A percentile compares a stretch with the other conserved stretches of the same genome.
Conservation (phyloP, 2,888 invertebrate species). For the Calameuta idolon region DNA sequence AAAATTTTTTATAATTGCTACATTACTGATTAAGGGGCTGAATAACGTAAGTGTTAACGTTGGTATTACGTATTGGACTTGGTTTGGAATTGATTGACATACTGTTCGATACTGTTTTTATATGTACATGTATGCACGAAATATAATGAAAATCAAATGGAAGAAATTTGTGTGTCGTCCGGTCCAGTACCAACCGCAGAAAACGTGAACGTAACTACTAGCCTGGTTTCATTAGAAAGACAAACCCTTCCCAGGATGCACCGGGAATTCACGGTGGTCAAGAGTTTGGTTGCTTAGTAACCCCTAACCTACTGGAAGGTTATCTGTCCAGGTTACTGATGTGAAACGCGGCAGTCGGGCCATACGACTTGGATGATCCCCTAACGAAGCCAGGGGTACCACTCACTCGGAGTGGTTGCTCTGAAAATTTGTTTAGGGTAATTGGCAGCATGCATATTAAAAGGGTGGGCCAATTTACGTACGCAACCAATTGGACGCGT, state of each 20-base stretch:
- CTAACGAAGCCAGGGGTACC: constrained; percentile 29
- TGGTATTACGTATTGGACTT: background rate
- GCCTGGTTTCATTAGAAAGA: background rate
- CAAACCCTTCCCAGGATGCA: background rate
- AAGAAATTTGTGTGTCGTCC: background rate
- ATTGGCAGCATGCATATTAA: constrained; percentile 37
- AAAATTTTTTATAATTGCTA: too few species aligned
- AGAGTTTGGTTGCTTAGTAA: background rate
- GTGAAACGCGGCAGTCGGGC: background rate
- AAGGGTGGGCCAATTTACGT: constrained; percentile 14
- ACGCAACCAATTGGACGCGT: background rate
- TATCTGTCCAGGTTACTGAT: background rate
- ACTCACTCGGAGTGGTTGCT: constrained; percentile 24
- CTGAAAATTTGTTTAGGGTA: constrained; percentile 37
- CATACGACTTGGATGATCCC: constrained; percentile 8
- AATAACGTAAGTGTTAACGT: too few species aligned
- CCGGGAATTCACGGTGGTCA: background rate
- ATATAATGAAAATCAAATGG: background rate
- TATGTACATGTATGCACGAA: background rate
- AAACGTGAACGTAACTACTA: background rate
- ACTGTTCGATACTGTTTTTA: background rate
- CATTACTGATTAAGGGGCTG: too few species aligned
- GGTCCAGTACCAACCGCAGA: background rate
- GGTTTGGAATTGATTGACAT: background rate
- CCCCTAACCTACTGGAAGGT: background rate